Percentiles rank a stretch among this genome's conserved stretches.
phyloP scores from a whole-genome alignment of 1,140 invertebrate genomes.

The Drosophila mayri region DNA sequence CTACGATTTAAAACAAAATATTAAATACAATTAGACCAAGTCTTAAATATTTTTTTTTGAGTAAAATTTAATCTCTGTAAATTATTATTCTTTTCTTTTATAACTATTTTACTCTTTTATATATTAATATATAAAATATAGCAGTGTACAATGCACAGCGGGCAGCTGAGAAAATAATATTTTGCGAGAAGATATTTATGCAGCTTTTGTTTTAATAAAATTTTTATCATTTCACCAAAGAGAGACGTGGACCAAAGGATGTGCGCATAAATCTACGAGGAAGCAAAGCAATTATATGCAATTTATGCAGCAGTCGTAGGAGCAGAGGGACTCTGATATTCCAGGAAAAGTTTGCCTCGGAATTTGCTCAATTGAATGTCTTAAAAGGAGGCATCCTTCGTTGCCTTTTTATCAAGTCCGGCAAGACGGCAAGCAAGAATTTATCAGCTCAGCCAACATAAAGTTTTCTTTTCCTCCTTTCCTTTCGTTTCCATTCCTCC shows the following conservation, averaged over 20 bases:
- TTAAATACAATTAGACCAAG: not conserved
- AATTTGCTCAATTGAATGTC: conserved; percentile 79
- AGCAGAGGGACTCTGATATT: conserved; percentile 25
- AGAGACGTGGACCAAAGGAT: conserved; percentile 39
- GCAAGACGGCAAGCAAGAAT: conserved; percentile 66
- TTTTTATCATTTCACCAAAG: conserved; percentile 74
- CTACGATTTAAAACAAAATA: not conserved
- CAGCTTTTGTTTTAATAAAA: conserved; percentile 82
- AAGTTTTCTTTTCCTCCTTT: conserved; percentile 61
- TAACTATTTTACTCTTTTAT: not conserved
- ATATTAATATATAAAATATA: not conserved
- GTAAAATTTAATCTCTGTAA: not conserved
- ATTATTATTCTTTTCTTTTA: not conserved
- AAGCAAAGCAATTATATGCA: conserved; percentile 77
- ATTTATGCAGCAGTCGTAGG: conserved; percentile 66
- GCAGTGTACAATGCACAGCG: conserved; percentile 47
- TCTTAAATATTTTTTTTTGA: not conserved
- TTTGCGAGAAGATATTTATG: conserved; percentile 63
- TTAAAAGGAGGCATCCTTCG: conserved; percentile 49
- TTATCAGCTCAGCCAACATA: conserved; percentile 81
- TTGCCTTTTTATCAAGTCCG: conserved; percentile 75
- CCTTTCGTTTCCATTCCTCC: conserved; percentile 13
- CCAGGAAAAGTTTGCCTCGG: conserved; percentile 53
- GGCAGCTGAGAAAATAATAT: conserved; percentile 57
- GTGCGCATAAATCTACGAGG: conserved; percentile 68